These are phyloP conservation scores for Melozone crissalis DNA, from an alignment of 2,113 vertebrate species.

Conservation along the genomic window DNA sequence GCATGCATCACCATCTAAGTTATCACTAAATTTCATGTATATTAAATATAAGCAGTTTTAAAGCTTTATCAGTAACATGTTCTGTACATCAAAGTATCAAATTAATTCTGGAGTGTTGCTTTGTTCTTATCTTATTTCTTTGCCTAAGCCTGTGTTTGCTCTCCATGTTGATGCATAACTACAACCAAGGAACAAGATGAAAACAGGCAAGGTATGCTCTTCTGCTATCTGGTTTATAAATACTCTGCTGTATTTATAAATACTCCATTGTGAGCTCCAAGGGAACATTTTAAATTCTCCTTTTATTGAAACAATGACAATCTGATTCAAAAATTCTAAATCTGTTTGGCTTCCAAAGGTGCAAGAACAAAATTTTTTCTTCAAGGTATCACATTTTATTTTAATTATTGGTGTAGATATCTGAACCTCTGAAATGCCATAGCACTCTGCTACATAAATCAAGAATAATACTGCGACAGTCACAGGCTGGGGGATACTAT, in stretches of 20 bases:
- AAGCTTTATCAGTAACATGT: neutral
- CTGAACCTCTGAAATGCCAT: neutral
- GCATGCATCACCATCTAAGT: neutral
- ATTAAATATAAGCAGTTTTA: neutral
- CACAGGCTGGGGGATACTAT: neutral
- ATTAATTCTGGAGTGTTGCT: neutral
- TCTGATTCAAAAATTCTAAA: neutral
- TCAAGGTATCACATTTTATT: neutral
- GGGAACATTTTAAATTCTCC: neutral
- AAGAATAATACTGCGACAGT: neutral
- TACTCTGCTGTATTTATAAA: neutral
- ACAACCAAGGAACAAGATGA: neutral
- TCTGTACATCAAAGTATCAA: neutral
- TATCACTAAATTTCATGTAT: neutral
- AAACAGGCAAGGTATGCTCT: neutral
- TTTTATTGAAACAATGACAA: neutral
- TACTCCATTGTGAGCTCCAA: neutral
- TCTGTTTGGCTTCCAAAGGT: neutral
- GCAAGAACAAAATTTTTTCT: neutral
- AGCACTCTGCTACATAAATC: neutral
- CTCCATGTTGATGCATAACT: neutral
- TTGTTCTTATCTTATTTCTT: neutral
- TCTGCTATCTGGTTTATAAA: neutral
- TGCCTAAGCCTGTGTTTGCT: neutral
- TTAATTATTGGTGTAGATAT: neutral